These are phyloP conservation scores for Athene cunicularia DNA, from an alignment of 2,113 vertebrate genomes.

Conservation along the genomic window DNA sequence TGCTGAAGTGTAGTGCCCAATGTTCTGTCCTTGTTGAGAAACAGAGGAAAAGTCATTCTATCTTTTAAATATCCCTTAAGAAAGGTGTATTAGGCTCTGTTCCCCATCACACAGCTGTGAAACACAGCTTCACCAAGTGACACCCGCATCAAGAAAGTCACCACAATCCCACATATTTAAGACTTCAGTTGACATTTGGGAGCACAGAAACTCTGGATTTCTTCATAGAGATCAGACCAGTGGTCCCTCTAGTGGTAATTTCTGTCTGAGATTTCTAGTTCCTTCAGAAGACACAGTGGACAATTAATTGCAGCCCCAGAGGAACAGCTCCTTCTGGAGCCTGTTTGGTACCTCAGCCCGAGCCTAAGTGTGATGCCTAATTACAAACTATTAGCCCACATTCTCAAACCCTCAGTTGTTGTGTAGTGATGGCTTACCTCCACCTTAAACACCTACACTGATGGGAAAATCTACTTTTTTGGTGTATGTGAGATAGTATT, in stretches of 20 bases:
- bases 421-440: not conserved
- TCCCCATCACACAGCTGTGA: not conserved
- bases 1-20: not conserved
- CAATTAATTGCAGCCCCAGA: fast-evolving
- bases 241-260: not conserved
- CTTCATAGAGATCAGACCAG: not conserved
- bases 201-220: not conserved
- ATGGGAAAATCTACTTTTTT: not conserved
- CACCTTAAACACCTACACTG: not conserved
- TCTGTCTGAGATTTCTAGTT: not conserved
- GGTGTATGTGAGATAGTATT: not conserved
- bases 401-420: fast-evolving
- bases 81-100: not conserved
- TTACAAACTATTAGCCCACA: not conserved
- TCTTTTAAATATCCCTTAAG: not conserved
- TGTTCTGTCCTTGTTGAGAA: not conserved
- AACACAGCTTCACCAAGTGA: not conserved
- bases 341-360: no score
- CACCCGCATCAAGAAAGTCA: not conserved
- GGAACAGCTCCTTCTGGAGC: not conserved
- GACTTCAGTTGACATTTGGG: not conserved
- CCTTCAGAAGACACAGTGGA: not conserved
- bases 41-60: not conserved
- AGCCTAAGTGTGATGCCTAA: not conserved
- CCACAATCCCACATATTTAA: fast-evolving